phyloP scores from a whole-genome alignment of 1,140 invertebrate genomes.

The Leptopilina clavipes region DNA sequence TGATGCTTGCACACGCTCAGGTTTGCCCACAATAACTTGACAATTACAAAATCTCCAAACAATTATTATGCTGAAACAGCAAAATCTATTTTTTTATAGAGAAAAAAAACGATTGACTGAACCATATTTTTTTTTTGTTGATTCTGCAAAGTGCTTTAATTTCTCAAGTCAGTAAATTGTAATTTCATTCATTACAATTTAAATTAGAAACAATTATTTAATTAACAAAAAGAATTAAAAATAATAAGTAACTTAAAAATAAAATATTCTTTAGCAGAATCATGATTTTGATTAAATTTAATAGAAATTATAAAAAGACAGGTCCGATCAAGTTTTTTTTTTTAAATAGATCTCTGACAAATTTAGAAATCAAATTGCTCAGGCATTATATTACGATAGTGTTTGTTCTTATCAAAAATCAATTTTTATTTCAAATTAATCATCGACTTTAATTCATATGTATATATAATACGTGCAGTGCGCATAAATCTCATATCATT shows the following conservation, averaged over 20 bases:
- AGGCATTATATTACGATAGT: not conserved
- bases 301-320: not conserved
- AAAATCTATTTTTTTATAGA: not conserved
- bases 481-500: slow-evolving; percentile 24
- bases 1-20: slow-evolving; percentile 90
- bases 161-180: no score
- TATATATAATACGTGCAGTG: slow-evolving; percentile 15
- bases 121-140: not conserved
- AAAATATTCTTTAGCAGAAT: no score
- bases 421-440: not conserved
- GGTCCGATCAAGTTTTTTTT: not conserved
- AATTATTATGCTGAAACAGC: slow-evolving; percentile 6
- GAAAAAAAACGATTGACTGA: not conserved
- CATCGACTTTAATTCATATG: not conserved
- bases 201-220: no score
- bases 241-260: no score
- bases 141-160: not conserved
- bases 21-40: slow-evolving; percentile 74
- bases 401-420: not conserved
- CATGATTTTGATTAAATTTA: no score
- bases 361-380: slow-evolving; percentile 26
- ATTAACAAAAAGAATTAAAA: no score
- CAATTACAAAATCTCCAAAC: not conserved
- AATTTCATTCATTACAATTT: no score
- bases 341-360: slow-evolving; percentile 6